Evolutionary conservation across 2,113 vertebrate genomes (phyloP).

Genomic region (Halcyon senegalensis): DNA sequence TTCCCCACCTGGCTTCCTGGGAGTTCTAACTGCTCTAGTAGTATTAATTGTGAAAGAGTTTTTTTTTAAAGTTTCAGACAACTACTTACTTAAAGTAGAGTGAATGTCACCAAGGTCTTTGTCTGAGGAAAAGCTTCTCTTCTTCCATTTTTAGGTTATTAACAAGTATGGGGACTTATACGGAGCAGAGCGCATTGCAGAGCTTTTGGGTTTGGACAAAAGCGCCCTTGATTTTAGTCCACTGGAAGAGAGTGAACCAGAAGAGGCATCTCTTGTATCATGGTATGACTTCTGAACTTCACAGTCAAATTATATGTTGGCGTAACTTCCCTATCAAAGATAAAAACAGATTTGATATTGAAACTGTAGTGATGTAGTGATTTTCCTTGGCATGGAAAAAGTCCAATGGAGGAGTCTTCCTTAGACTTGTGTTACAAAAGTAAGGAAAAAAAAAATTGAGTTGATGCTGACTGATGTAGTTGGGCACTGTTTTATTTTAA

Average conservation of each 20-base stretch:
- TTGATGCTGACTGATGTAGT: not conserved
- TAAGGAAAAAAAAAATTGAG: not conserved
- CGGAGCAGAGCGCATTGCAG: slow-evolving; percentile 94
- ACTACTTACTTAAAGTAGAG: not conserved
- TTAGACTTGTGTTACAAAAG: not conserved
- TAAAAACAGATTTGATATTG: not conserved
- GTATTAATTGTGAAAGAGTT: not conserved
- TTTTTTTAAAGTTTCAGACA: not conserved
- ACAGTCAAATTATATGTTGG: not conserved
- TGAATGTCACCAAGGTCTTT: not conserved
- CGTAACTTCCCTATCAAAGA: not conserved
- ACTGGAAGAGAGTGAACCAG: slow-evolving; percentile 86
- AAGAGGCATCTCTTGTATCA: slow-evolving; percentile 91
- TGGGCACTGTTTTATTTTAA: not conserved
- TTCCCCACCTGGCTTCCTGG: not conserved
- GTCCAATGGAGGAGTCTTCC: not conserved
- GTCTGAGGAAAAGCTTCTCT: not conserved
- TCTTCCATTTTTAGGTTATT: slow-evolving; percentile 85
- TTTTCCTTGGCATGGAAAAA: not conserved
- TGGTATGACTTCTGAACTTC: slow-evolving; percentile 78
- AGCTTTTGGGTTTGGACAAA: slow-evolving; percentile 95
- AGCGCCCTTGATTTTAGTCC: slow-evolving; percentile 97
- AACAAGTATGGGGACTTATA: slow-evolving; percentile 98
- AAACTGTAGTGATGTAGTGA: not conserved
- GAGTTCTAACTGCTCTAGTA: slow-evolving; percentile 38